phyloP scores from a whole-genome alignment of 2,113 vertebrate species.

The Erythrocercus mccallii region DNA sequence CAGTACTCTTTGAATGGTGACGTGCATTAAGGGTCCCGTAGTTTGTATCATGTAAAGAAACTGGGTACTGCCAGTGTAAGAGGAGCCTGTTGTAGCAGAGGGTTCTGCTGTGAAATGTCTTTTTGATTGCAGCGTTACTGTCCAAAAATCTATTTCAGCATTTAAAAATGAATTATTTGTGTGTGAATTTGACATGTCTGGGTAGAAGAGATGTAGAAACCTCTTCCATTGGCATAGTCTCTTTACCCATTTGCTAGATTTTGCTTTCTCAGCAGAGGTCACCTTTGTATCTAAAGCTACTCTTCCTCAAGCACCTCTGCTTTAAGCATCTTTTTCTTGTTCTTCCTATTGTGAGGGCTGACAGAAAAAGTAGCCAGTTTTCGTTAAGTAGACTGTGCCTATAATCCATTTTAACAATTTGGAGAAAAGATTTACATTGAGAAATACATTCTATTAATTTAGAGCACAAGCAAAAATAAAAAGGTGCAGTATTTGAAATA shows the following conservation, averaged over 20 bases:
- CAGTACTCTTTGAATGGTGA: not conserved
- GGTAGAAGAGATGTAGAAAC: not conserved
- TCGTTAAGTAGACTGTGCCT: rapidly evolving
- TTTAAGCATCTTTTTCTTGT: not conserved
- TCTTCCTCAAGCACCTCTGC: not conserved
- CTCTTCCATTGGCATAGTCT: not conserved
- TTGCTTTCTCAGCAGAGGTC: not conserved
- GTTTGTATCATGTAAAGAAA: not conserved
- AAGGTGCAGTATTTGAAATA: not conserved
- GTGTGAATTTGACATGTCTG: not conserved
- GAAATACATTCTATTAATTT: not conserved
- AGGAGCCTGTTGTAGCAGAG: not conserved
- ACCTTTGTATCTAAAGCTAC: not conserved
- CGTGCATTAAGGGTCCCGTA: not conserved
- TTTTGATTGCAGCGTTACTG: not conserved
- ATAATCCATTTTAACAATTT: not conserved
- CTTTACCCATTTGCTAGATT: not conserved
- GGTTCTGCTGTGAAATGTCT: not conserved
- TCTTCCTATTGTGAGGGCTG: not conserved
- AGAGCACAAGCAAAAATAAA: not conserved
- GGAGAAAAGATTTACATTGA: not conserved
- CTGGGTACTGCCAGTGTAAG: not conserved
- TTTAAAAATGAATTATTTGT: not conserved
- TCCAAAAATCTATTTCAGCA: not conserved
- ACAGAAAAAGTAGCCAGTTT: not conserved